phyloP scores from a whole-genome alignment of 1,140 invertebrate species.

The Drosophila oshimai region DNA sequence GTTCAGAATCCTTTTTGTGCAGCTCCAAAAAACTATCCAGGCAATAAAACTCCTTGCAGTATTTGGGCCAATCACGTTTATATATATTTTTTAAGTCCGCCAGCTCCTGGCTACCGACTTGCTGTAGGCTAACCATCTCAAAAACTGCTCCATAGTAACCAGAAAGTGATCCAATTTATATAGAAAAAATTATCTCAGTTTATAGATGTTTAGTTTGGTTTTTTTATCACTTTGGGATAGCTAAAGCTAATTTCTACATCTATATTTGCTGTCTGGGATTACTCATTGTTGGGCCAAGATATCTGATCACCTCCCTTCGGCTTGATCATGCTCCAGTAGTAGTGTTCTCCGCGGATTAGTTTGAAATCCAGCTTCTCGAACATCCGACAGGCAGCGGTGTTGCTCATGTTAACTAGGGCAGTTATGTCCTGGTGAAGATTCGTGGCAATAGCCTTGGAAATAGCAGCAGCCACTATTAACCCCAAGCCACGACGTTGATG shows the following conservation, averaged over 20 bases:
- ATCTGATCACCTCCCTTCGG: constrained; percentile 3
- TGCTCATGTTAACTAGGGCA: constrained; percentile 49
- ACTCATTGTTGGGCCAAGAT: constrained; percentile 26
- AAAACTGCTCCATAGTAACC: constrained; percentile 5
- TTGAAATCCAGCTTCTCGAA: constrained; percentile 53
- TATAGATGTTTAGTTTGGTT: background rate
- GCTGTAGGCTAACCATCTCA: constrained; percentile 20
- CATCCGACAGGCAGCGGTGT: constrained; percentile 37
- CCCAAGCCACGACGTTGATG: constrained; percentile 62
- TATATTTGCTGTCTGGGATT: constrained; percentile 4
- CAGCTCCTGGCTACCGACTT: constrained; percentile 17
- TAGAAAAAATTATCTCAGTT: background rate
- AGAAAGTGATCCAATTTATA: constrained; percentile 4
- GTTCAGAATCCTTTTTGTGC: background rate
- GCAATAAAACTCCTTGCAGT: constrained; percentile 45
- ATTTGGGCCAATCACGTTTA: constrained; percentile 26
- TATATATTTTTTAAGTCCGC: constrained; percentile 14
- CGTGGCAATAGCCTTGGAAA: constrained; percentile 34
- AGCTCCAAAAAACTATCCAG: constrained; percentile 38
- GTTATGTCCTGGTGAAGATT: constrained; percentile 52
- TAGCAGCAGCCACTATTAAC: constrained; percentile 39
- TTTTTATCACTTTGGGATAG: background rate
- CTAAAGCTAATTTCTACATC: background rate
- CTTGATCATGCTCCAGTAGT: constrained; percentile 60
- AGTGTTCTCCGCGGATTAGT: constrained; percentile 24